Conservation (phyloP, 2,888 invertebrate species). For the Drosophila nr. perissopoda region DNA sequence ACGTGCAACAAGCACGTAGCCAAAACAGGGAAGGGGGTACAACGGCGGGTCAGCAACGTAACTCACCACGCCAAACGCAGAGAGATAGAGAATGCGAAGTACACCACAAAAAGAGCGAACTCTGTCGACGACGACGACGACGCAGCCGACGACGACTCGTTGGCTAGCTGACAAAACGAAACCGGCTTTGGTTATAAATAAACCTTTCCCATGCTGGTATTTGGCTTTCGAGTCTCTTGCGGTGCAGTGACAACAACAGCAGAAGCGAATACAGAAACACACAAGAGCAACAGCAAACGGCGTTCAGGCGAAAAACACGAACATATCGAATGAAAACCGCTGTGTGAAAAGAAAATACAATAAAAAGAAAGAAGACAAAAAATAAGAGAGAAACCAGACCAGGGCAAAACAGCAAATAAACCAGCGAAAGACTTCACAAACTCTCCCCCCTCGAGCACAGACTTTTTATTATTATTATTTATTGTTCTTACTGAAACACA, state of each 20-base stretch:
- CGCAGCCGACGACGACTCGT: conserved; percentile 40
- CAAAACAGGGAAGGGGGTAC: conserved; percentile 7
- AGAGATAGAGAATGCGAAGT: conserved; percentile 8
- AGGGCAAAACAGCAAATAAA: conserved; percentile 29
- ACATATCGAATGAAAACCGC: conserved; percentile 53
- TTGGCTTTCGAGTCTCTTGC: conserved; percentile 81
- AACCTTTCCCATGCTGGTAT: conserved; percentile 79
- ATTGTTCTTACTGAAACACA: conserved; percentile 24
- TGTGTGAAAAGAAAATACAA: conserved; percentile 57
- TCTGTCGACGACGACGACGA: conserved; percentile 30
- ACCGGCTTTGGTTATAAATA: conserved; percentile 83
- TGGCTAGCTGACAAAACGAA: conserved; percentile 67
- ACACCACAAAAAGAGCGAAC: conserved; percentile 41
- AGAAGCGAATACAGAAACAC: conserved; percentile 30
- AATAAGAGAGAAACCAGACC: conserved; percentile 26
- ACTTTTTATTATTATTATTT: conserved; percentile 33
- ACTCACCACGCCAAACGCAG: conserved; percentile 44
- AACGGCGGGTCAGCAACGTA: conserved; percentile 14
- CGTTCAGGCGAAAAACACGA: conserved; percentile 61
- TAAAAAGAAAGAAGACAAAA: conserved; percentile 12
- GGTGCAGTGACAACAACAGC: conserved; percentile 62
- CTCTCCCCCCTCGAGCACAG: conserved; percentile 23
- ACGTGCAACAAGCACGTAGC: conserved; percentile 56
- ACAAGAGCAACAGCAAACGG: conserved; percentile 44
- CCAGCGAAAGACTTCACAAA: conserved; percentile 39